These are phyloP conservation scores for Cirrhinus molitorella DNA, from an alignment of 2,797 vertebrate species.

Conservation along the genomic window DNA sequence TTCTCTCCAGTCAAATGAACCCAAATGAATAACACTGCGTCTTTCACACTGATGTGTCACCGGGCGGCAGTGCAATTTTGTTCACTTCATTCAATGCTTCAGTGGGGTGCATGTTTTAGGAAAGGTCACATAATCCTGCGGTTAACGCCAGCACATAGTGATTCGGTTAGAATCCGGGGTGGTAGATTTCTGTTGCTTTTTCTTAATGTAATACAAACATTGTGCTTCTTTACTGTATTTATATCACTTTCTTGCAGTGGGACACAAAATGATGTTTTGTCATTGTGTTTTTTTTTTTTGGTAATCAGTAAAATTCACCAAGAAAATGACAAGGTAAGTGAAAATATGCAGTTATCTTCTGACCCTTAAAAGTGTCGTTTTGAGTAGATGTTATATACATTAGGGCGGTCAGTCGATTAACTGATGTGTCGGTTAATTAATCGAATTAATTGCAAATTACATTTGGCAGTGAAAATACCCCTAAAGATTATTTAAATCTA, in stretches of 20 bases:
- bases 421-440: too few relatives aligned
- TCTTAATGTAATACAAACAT: background rate
- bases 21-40: background rate
- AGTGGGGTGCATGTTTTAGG: constrained; percentile 47
- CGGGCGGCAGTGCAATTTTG: constrained; percentile 12
- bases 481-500: too few relatives aligned
- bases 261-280: background rate
- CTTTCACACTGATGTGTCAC: constrained; percentile 28
- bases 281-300: background rate
- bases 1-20: constrained; percentile 6
- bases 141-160: constrained; percentile 29
- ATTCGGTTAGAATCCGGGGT: background rate
- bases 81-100: constrained; percentile 41
- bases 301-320: background rate
- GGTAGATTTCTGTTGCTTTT: background rate
- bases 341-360: background rate
- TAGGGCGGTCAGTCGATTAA: too few relatives aligned
- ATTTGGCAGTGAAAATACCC: too few relatives aligned
- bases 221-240: background rate
- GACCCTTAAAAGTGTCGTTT: background rate
- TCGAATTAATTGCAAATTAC: too few relatives aligned
- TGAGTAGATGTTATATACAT: too few relatives aligned
- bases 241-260: background rate
- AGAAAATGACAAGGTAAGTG: background rate
- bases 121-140: constrained; percentile 52